Percentiles rank a stretch among this genome's conserved stretches.
phyloP scores from a whole-genome alignment of 2,888 invertebrate genomes.

The Allacma fusca region DNA sequence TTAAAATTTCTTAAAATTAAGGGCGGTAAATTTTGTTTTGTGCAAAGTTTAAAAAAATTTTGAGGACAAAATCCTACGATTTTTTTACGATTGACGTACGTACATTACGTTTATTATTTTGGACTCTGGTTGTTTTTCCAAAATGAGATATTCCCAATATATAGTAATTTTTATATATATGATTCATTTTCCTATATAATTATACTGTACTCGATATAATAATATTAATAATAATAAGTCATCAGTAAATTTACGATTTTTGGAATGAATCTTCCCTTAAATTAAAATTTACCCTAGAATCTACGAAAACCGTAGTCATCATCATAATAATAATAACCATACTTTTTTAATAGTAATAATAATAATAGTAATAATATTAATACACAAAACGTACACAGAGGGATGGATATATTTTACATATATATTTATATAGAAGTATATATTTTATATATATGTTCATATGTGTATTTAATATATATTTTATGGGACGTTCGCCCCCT shows the following conservation, averaged over 20 bases:
- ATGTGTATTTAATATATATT: constrained; percentile 23
- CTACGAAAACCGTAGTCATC: neutral
- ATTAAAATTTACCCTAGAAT: too few relatives aligned
- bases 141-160: constrained; percentile 25
- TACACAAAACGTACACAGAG: constrained; percentile 41
- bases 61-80: too few relatives aligned
- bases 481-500: neutral
- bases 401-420: constrained; percentile 23
- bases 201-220: too few relatives aligned
- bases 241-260: neutral
- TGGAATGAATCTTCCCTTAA: neutral
- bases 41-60: too few relatives aligned
- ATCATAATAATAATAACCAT: neutral
- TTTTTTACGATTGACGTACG: constrained; percentile 36
- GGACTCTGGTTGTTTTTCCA: constrained; percentile 24
- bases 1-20: too few relatives aligned
- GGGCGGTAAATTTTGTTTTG: too few relatives aligned
- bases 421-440: neutral
- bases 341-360: neutral
- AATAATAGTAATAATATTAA: constrained; percentile 4
- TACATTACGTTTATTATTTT: constrained; percentile 43
- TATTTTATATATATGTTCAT: constrained; percentile 23
- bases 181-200: constrained; percentile 16
- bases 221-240: constrained; percentile 8
- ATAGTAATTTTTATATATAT: constrained; percentile 9